These are phyloP conservation scores for Cloeon dipterum DNA, from an alignment of 2,888 invertebrate genomes.

Conservation along the genomic window DNA sequence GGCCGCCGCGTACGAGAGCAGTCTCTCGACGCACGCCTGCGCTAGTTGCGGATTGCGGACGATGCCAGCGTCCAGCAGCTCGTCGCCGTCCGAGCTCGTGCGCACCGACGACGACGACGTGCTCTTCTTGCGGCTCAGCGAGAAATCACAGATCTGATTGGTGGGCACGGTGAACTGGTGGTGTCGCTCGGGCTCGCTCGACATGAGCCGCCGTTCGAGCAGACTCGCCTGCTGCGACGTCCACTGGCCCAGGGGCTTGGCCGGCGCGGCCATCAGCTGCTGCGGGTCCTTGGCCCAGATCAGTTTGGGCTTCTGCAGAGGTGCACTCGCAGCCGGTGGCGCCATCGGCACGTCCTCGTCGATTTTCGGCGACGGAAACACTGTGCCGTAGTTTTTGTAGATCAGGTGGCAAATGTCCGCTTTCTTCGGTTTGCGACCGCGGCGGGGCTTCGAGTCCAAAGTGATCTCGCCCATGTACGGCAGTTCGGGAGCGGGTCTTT, in stretches of 20 bases:
- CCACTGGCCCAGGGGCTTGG: conserved; percentile 8
- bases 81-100: too few relatives aligned
- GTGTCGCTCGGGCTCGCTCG: too few relatives aligned
- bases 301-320: not conserved
- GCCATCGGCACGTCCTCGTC: not conserved
- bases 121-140: too few relatives aligned
- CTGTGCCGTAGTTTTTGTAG: conserved; percentile 77
- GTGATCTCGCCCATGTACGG: conserved; percentile 89
- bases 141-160: too few relatives aligned
- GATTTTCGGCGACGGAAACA: conserved; percentile 29
- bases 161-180: too few relatives aligned
- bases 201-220: conserved; percentile 38
- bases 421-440: conserved; percentile 77
- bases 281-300: conserved; percentile 6
- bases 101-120: too few relatives aligned
- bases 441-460: conserved; percentile 58
- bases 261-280: conserved; percentile 9
- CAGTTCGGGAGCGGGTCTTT: conserved; percentile 27
- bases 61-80: too few relatives aligned
- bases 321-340: not conserved
- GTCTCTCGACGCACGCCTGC: not conserved
- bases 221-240: conserved; percentile 21
- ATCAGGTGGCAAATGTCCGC: conserved; percentile 80
- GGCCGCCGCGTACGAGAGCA: not conserved
- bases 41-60: not conserved